Base-by-base conservation (phyloP, 2,888 invertebrate genomes). In the Glaucopsyche alexis region DNA sequence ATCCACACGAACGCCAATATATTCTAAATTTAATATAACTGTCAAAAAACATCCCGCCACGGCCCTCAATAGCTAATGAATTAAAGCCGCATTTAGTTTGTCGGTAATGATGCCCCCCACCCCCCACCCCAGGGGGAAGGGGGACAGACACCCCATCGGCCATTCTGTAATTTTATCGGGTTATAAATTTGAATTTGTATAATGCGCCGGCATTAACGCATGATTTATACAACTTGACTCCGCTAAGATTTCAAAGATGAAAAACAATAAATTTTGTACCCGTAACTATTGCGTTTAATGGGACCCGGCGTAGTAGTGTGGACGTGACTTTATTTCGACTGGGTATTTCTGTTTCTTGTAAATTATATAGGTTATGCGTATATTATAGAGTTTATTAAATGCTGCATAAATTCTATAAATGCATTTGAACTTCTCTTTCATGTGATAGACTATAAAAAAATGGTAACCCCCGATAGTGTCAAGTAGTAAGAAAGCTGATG, bases 101-200 rank as follows among this genome's bases (percentile, higher is more conserved):
- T 76, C 78, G 79, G 82, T 83, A 82, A 85, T 85, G 83, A 82
- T 80, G 76, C 79, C 82, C 77, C 80, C 81, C 80, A 81, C 79
- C 75, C 82, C 79, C 78, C 75, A 78, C 80, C 80, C 79, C 74
- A 79, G 79, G 76, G 78, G 76, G 77, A 76, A 76, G 78, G 82
- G 81, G 83, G 80, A 76, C 80, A 77, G 80, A 77, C 85, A 83
- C 87, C 86, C 86, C 85, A 82, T 84, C 85, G 87, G 85, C 86
- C 90, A 87, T 87, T 89, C 86, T 85, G 91, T 93, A 93, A 93
- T 93, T 93, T 93, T 93, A 93, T 93, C 92, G 93, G 90, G 93
- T 90, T 93, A 93, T 93, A 93, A 93, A 93, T 93, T 93, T 93
- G 91, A 93, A 92, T 93, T 93, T 92, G 92, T 92, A 92, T 92